phyloP scores from a whole-genome alignment of 2,797 vertebrate species.

The Hemitrygon akajei region DNA sequence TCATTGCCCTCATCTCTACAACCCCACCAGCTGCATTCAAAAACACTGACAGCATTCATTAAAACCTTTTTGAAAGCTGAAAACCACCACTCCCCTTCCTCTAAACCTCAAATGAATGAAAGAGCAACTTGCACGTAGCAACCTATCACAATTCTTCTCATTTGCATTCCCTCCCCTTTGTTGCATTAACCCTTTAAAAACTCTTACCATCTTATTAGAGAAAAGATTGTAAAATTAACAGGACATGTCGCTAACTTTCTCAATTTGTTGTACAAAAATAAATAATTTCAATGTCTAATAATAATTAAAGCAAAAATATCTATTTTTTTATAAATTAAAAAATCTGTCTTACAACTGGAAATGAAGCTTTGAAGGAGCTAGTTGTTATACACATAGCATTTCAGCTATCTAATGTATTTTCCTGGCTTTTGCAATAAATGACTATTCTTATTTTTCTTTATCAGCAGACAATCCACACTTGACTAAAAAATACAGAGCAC shows the following conservation, averaged over 20 bases:
- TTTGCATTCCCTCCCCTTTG: conserved; percentile 44
- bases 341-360: background rate
- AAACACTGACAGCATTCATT: conserved; percentile 58
- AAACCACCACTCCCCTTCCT: conserved; percentile 52
- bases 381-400: background rate
- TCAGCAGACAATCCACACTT: background rate
- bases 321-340: background rate
- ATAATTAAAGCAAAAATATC: background rate
- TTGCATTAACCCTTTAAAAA: conserved; percentile 54
- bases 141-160: conserved; percentile 45
- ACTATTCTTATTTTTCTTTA: background rate
- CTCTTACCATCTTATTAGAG: conserved; percentile 46
- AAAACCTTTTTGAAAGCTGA: conserved; percentile 59
- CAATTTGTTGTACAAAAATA: background rate
- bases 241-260: background rate
- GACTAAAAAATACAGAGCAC: background rate
- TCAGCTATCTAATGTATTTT: background rate
- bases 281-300: background rate
- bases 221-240: background rate
- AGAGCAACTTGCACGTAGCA: conserved; percentile 51
- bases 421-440: background rate
- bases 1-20: conserved; percentile 46
- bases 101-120: conserved; percentile 57
- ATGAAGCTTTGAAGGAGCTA: background rate
- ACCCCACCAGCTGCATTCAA: conserved; percentile 55